A percentile compares a stretch with the other conserved stretches of the same genome.
Evolutionary conservation across 2,113 vertebrate species (phyloP).

Genomic region (Gallinago paraguaiae): DNA sequence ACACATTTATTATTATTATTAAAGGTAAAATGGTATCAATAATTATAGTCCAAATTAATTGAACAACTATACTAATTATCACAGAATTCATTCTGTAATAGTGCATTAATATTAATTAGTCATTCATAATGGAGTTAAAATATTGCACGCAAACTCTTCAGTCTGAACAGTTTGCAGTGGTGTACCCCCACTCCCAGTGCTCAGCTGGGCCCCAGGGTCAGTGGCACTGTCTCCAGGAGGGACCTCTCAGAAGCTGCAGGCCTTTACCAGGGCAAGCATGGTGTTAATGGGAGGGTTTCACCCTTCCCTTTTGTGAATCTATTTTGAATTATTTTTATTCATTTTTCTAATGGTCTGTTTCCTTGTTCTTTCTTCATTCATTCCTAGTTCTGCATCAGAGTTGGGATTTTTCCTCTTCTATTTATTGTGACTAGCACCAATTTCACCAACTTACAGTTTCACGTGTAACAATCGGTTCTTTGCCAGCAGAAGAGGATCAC

Average conservation of each 20-base stretch:
- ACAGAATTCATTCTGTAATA: neutral
- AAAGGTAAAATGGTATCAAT: neutral
- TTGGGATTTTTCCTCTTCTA: neutral
- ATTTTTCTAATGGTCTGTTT: neutral
- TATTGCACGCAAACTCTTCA: neutral
- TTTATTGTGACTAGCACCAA: neutral
- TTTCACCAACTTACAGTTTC: neutral
- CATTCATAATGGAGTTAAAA: neutral
- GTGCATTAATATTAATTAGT: neutral
- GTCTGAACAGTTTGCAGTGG: neutral
- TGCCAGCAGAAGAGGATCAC: rapidly evolving
- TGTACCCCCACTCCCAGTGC: neutral
- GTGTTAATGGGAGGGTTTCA: neutral
- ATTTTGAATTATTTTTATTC: neutral
- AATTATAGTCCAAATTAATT: neutral
- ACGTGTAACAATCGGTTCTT: neutral
- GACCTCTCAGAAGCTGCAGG: neutral
- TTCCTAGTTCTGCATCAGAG: neutral
- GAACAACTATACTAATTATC: neutral
- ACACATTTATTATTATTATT: neutral
- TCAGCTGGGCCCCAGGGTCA: neutral
- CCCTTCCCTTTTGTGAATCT: neutral
- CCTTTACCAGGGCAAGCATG: neutral
- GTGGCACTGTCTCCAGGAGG: no score
- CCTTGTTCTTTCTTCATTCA: neutral